Evolutionary conservation across 2,113 vertebrate genomes (phyloP), one percentile per base, ranked within the genome.

Genomic region (Psilopogon haemacephalus): DNA sequence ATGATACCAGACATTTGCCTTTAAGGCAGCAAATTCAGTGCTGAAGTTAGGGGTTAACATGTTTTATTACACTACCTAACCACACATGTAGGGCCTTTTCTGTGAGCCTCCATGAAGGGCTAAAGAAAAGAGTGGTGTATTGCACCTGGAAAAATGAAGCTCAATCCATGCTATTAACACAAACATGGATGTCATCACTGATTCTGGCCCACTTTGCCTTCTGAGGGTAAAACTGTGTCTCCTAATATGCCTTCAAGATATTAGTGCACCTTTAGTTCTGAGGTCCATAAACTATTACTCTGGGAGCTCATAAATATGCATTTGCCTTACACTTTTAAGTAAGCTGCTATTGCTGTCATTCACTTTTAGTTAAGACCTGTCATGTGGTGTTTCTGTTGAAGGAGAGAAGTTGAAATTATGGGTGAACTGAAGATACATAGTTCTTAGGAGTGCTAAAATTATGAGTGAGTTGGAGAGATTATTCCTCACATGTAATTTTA

Each of bases 291-390:
- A 79, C 68, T 69, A 59, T 72, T 93, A 59, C 58, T 90, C 75
- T 82, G 40, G 40, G 76, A 90, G 52, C 85, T 96, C 84, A 97
- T 96, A 93, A 97, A 95, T 97, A 97, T 96, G 71, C 80, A 96
- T 96, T 94, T 84, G 84, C 80, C 89, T 93, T 94, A 78, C 92
- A 93, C 81, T 89, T 96, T 65, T 37, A 93, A 95, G 77, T 93
- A 96, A 96, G 79, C 96, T 94, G 75, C 84, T 96, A 87, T 81
- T 93, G 87, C 90, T 96, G 95, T 96, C 95, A 96, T 94, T 97
- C 95, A 94, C 79, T 96, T 95, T 74, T 86, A 92, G 86, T 96
- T 96, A 97, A 97, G 91, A 86, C 94, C 80, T 97, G 96, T 96
- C 95, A 96, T 75, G 92, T 95, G 64, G 74, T 95, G 88, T 95